These are phyloP conservation scores for Morpho deidamia DNA, from an alignment of 2,888 invertebrate species.

Conservation along the genomic window DNA sequence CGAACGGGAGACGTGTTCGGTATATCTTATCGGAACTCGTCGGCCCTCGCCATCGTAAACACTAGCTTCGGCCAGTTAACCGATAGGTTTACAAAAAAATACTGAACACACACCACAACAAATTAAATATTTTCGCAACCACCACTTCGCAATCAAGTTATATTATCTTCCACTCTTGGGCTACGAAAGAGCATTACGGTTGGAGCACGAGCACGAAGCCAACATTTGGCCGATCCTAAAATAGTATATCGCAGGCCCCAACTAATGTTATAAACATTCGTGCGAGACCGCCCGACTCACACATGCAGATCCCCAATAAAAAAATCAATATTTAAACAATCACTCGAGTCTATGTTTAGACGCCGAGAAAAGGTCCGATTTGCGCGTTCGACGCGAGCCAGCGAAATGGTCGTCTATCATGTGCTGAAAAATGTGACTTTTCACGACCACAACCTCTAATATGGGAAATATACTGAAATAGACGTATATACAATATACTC, in stretches of 20 bases:
- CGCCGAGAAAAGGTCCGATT: constrained; percentile 17
- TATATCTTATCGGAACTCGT: no score
- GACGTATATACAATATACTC: constrained; percentile 50
- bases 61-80: constrained; percentile 46
- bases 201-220: constrained; percentile 53
- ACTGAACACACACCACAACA: no score
- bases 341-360: constrained; percentile 37
- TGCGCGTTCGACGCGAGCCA: constrained; percentile 20
- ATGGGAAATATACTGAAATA: constrained; percentile 56
- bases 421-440: constrained; percentile 67
- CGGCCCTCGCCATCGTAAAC: constrained; percentile 36
- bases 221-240: constrained; percentile 72
- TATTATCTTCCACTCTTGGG: constrained; percentile 31
- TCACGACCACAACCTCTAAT: constrained; percentile 52
- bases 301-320: constrained; percentile 41
- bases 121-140: constrained; percentile 6
- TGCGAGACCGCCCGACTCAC: constrained; percentile 47
- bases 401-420: constrained; percentile 55
- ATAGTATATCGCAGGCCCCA: constrained; percentile 71
- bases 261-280: constrained; percentile 72
- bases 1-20: constrained; percentile 27
- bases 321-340: constrained; percentile 68
- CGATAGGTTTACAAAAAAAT: constrained; percentile 34
- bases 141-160: not conserved
- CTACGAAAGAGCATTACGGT: constrained; percentile 41